phyloP scores from a whole-genome alignment of 2,888 invertebrate genomes.

The Cheilosia scutellata region DNA sequence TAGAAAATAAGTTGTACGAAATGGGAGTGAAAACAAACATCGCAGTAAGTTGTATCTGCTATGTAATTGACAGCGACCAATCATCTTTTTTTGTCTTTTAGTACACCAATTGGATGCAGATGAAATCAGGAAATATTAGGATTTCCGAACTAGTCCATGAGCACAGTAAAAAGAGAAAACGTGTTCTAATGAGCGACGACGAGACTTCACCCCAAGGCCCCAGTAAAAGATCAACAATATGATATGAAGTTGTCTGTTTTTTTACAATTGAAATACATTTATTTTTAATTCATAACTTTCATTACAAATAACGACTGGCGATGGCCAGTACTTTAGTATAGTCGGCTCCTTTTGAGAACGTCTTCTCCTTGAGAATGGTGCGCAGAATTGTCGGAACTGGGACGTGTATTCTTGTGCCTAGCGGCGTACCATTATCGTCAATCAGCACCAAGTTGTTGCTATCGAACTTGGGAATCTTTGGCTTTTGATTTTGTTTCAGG shows the following conservation, averaged over 20 bases:
- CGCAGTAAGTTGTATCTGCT: constrained; percentile 76
- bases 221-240: constrained; percentile 78
- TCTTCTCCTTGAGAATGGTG: constrained; percentile 92
- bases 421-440: constrained; percentile 96
- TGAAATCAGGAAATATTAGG: constrained; percentile 80
- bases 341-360: constrained; percentile 92
- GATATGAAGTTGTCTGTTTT: constrained; percentile 7
- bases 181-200: constrained; percentile 79
- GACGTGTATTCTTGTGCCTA: constrained; percentile 97
- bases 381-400: constrained; percentile 96
- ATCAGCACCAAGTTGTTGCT: constrained; percentile 98
- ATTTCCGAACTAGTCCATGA: constrained; percentile 82
- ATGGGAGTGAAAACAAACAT: constrained; percentile 81
- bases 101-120: constrained; percentile 83
- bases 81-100: constrained; percentile 56
- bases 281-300: background rate
- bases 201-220: constrained; percentile 77
- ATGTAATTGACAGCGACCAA: background rate
- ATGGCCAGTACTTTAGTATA: constrained; percentile 96
- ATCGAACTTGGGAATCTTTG: constrained; percentile 95
- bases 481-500: constrained; percentile 91
- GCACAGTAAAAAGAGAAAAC: constrained; percentile 82
- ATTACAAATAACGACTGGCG: constrained; percentile 87
- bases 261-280: constrained; percentile 21
- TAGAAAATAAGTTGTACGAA: constrained; percentile 81